These are phyloP conservation scores for Camponotus fellah DNA, from an alignment of 2,888 invertebrate species.

Conservation along the genomic window DNA sequence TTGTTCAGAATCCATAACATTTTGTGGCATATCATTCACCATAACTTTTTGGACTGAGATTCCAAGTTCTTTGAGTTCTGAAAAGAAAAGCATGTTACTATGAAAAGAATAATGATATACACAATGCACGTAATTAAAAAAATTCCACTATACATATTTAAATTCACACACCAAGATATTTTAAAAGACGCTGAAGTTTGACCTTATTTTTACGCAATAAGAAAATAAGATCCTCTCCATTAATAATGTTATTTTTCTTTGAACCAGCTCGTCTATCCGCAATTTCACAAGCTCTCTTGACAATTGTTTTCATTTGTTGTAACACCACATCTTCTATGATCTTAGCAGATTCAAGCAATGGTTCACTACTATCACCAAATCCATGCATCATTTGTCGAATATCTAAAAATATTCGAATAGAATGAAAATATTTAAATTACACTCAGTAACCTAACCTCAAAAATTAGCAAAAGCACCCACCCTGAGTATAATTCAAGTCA, in stretches of 20 bases:
- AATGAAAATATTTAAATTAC: constrained; percentile 13
- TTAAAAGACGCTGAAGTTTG: constrained; percentile 92
- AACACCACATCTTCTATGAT: constrained; percentile 94
- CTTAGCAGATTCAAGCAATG: constrained; percentile 93
- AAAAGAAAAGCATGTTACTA: neutral
- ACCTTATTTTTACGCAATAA: constrained; percentile 93
- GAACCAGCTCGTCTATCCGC: constrained; percentile 88
- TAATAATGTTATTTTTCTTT: constrained; percentile 81
- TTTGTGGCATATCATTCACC: constrained; percentile 85
- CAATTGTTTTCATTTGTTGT: constrained; percentile 92
- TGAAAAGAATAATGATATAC: neutral
- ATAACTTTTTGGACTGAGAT: constrained; percentile 86
- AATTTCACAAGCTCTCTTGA: constrained; percentile 91
- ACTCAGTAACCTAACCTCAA: constrained; percentile 12
- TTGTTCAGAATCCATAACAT: constrained; percentile 86
- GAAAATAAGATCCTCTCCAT: constrained; percentile 93
- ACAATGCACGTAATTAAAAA: neutral
- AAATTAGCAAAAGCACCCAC: constrained; percentile 65
- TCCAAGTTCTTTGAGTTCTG: constrained; percentile 84
- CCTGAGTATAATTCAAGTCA: constrained; percentile 75
- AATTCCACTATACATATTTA: constrained; percentile 34
- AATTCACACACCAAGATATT: constrained; percentile 87
- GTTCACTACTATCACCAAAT: constrained; percentile 95
- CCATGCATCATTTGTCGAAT: constrained; percentile 96
- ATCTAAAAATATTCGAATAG: constrained; percentile 86